phyloP scores from a whole-genome alignment of 2,113 vertebrate genomes.

The Corythaeola cristata region DNA sequence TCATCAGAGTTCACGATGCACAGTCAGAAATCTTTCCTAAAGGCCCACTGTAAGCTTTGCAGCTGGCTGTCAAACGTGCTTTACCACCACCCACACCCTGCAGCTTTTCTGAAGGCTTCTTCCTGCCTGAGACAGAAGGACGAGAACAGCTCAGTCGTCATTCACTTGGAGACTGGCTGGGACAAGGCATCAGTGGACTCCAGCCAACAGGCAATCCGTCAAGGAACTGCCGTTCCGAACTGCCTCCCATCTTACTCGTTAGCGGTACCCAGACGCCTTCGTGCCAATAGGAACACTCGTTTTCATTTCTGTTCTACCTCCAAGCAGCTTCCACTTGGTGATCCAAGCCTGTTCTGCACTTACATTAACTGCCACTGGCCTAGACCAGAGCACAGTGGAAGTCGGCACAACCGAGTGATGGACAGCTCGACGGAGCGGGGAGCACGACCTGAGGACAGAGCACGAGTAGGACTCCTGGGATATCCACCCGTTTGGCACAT shows the following conservation, averaged over 20 bases:
- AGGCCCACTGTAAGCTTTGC: not conserved
- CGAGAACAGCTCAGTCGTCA: accelerated
- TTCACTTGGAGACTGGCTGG: not conserved
- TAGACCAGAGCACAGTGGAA: not conserved
- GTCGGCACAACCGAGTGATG: accelerated
- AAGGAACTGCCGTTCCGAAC: not conserved
- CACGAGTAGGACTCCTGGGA: not conserved
- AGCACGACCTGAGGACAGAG: not conserved
- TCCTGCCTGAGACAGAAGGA: not conserved
- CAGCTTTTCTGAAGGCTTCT: not conserved
- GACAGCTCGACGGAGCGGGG: not conserved
- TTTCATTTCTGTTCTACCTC: not conserved
- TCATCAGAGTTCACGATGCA: not conserved
- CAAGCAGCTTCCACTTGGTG: accelerated
- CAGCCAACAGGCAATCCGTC: not conserved
- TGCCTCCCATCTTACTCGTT: not conserved
- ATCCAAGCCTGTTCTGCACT: not conserved
- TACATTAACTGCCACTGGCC: not conserved
- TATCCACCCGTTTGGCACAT: not conserved
- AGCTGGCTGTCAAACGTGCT: not conserved
- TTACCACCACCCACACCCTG: not conserved
- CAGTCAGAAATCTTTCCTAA: not conserved
- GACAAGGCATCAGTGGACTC: not conserved
- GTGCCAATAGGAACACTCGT: accelerated
- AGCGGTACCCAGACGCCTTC: accelerated